Conservation (phyloP, 2,797 vertebrate species). For the Leucoraja ocellata region DNA sequence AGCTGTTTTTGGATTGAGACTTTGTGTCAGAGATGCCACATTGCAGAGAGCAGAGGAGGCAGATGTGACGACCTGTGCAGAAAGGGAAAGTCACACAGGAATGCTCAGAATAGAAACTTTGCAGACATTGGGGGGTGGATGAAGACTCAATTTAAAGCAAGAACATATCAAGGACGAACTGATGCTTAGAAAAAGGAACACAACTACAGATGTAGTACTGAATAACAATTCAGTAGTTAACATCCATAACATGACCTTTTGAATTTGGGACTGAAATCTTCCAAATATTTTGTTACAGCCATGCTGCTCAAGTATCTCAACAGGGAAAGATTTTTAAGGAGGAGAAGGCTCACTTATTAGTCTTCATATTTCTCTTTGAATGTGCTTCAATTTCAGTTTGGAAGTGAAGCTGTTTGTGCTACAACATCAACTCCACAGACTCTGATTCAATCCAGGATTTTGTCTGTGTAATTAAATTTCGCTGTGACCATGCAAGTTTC, state of each 20-base stretch:
- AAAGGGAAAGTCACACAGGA: neutral
- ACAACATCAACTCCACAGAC: no score
- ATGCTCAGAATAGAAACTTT: neutral
- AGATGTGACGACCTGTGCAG: neutral
- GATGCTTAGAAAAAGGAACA: neutral
- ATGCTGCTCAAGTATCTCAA: neutral
- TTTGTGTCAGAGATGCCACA: neutral
- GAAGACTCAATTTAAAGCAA: neutral
- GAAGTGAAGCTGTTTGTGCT: no score
- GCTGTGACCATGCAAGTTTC: no score
- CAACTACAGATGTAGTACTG: neutral
- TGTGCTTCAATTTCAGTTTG: no score
- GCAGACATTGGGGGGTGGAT: neutral
- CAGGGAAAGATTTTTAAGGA: neutral
- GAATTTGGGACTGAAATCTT: neutral
- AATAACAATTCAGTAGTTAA: neutral
- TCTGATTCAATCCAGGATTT: no score
- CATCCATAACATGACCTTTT: neutral
- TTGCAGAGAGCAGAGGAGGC: neutral
- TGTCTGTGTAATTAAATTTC: no score
- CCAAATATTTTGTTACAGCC: neutral
- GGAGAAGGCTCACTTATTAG: neutral
- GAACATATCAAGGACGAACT: neutral
- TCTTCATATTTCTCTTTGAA: no score
- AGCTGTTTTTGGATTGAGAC: neutral